These are phyloP conservation scores for Amia ocellicauda DNA, from an alignment of 2,113 vertebrate genomes.

Conservation along the genomic window DNA sequence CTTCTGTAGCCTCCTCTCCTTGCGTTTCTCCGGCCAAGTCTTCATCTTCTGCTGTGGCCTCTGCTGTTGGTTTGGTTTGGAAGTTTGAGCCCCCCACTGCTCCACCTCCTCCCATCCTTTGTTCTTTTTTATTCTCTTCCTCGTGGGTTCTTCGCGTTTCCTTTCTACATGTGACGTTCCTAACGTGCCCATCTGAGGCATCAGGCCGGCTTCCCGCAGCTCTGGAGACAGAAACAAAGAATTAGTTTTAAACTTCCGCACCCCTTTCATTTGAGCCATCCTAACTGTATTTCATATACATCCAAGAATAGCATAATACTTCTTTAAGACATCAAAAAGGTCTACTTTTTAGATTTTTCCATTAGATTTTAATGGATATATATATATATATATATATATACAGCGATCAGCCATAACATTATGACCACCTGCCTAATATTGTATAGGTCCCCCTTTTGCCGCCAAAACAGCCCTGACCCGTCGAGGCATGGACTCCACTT, in stretches of 20 bases:
- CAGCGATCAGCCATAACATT: too few relatives aligned
- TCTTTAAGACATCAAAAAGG: neutral
- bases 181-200: conserved; percentile 4
- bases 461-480: too few relatives aligned
- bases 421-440: too few relatives aligned
- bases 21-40: conserved; percentile 14
- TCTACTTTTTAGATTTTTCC: neutral
- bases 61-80: conserved; percentile 28
- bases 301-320: neutral
- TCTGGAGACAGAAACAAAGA: conserved; percentile 35
- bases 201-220: conserved; percentile 37
- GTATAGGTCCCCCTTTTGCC: too few relatives aligned
- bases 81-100: neutral
- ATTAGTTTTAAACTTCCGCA: neutral
- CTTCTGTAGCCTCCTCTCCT: conserved; percentile 14
- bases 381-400: too few relatives aligned
- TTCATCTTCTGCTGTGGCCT: conserved; percentile 35
- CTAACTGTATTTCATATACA: neutral
- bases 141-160: conserved; percentile 35
- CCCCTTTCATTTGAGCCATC: neutral
- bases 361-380: too few relatives aligned
- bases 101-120: neutral
- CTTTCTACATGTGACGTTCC: neutral
- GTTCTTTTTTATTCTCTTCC: conserved; percentile 42
- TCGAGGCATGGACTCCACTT: too few relatives aligned